phyloP scores from a whole-genome alignment of 2,797 vertebrate species.

The Phalanger gymnotis region DNA sequence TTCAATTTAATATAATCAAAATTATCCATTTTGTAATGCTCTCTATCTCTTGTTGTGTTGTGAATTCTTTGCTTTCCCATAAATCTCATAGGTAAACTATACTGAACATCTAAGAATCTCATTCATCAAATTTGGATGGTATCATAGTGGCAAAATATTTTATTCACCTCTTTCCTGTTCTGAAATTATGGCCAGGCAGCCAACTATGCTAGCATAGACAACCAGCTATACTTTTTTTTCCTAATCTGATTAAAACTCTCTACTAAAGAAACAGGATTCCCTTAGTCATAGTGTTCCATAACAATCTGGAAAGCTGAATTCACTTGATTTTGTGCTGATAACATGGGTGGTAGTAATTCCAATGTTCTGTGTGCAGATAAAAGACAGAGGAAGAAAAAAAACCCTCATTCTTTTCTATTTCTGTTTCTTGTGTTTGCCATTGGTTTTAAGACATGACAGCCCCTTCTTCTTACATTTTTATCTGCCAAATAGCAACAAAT shows the following conservation, averaged over 20 bases:
- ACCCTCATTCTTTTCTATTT: neutral
- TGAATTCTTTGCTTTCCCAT: too few relatives aligned
- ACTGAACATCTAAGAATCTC: too few relatives aligned
- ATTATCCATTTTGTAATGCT: too few relatives aligned
- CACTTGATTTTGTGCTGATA: rapidly evolving
- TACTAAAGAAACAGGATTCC: rapidly evolving
- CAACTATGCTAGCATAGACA: neutral
- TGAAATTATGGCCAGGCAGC: neutral
- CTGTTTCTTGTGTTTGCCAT: neutral
- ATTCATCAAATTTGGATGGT: rapidly evolving
- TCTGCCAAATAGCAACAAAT: neutral
- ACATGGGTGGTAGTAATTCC: too few relatives aligned
- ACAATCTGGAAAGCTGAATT: neutral
- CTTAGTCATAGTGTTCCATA: rapidly evolving
- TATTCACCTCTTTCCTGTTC: neutral
- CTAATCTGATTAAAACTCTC: neutral
- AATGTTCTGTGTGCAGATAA: neutral
- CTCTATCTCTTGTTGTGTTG: too few relatives aligned
- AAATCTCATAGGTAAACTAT: too few relatives aligned
- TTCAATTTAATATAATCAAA: too few relatives aligned
- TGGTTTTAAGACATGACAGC: neutral
- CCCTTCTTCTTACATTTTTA: neutral
- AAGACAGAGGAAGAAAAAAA: neutral
- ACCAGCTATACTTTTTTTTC: rapidly evolving
- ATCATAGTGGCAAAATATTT: rapidly evolving